These are phyloP conservation scores for Rhinichthys osculus DNA, from an alignment of 2,797 vertebrate species.

Conservation along the genomic window DNA sequence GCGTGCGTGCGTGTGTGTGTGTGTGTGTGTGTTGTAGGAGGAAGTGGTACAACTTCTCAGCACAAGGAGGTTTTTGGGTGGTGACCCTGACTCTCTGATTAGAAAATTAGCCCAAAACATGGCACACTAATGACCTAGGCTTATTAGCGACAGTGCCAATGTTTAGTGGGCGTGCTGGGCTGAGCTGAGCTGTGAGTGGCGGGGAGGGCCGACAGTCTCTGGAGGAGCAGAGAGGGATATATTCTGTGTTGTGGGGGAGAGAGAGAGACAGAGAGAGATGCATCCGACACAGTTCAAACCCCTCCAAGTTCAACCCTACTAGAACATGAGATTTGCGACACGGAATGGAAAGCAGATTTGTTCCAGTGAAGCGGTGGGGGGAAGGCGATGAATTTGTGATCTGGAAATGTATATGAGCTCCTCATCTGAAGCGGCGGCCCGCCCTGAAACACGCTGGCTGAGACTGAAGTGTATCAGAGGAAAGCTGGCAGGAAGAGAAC, in stretches of 20 bases:
- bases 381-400: constrained; percentile 49
- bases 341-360: constrained; percentile 67
- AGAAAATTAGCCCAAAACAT: constrained; percentile 63
- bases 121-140: constrained; percentile 63
- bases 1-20: constrained; percentile 19
- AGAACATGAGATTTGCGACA: constrained; percentile 61
- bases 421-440: constrained; percentile 39
- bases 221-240: constrained; percentile 10
- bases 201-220: constrained; percentile 30
- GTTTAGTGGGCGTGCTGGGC: constrained; percentile 56
- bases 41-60: constrained; percentile 42
- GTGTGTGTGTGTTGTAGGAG: constrained; percentile 17
- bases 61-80: constrained; percentile 62
- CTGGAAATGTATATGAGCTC: constrained; percentile 56
- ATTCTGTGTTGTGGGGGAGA: constrained; percentile 8
- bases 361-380: constrained; percentile 57
- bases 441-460: constrained; percentile 42
- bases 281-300: constrained; percentile 8
- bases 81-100: constrained; percentile 57
- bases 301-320: constrained; percentile 56
- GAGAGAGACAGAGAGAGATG: not conserved
- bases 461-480: constrained; percentile 63
- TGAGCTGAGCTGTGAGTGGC: constrained; percentile 34
- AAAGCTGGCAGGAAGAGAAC: constrained; percentile 52
- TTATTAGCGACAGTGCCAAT: constrained; percentile 57